These are phyloP conservation scores for Meloidogyne hapla DNA, from an alignment of 1,140 invertebrate species.

Conservation along the genomic window DNA sequence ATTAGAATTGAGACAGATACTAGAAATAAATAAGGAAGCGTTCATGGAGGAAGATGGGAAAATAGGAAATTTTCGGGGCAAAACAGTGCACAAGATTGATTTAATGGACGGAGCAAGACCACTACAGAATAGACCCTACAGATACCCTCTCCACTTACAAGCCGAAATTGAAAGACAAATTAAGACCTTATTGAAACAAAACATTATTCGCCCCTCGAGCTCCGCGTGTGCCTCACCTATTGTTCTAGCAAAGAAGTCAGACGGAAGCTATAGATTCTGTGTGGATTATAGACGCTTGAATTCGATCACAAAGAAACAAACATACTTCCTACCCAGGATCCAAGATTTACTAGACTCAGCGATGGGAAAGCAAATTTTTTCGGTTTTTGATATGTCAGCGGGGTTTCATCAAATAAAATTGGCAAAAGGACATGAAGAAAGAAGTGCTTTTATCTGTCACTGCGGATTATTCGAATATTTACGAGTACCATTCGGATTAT, in stretches of 20 bases:
- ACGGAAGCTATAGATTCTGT: slow-evolving; percentile 17
- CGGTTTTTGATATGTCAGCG: neutral
- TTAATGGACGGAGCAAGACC: neutral
- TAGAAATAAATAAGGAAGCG: slow-evolving; percentile 5
- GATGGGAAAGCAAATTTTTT: neutral
- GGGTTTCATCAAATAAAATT: neutral
- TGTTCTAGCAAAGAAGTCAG: neutral
- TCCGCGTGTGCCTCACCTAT: too few relatives aligned
- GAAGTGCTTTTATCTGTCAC: slow-evolving; percentile 8
- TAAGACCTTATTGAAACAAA: too few relatives aligned
- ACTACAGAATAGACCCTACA: slow-evolving; percentile 7
- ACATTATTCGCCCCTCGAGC: too few relatives aligned
- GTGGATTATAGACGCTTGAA: slow-evolving; percentile 27
- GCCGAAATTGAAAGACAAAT: slow-evolving; percentile 35
- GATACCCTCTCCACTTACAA: slow-evolving; percentile 12
- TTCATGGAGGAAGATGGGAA: slow-evolving; percentile 4
- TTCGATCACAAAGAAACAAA: neutral
- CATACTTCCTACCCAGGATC: slow-evolving; percentile 11
- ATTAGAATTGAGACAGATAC: neutral
- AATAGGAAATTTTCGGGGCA: slow-evolving; percentile 26
- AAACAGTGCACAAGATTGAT: slow-evolving; percentile 17
- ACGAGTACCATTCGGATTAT: slow-evolving; percentile 12
- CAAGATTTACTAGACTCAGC: neutral
- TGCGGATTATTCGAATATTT: too few relatives aligned
- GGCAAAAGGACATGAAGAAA: neutral